Evolutionary conservation across 2,888 invertebrate species (phyloP), one percentile per base, ranked within the genome.

Genomic region (Acrobeloides nanus): DNA sequence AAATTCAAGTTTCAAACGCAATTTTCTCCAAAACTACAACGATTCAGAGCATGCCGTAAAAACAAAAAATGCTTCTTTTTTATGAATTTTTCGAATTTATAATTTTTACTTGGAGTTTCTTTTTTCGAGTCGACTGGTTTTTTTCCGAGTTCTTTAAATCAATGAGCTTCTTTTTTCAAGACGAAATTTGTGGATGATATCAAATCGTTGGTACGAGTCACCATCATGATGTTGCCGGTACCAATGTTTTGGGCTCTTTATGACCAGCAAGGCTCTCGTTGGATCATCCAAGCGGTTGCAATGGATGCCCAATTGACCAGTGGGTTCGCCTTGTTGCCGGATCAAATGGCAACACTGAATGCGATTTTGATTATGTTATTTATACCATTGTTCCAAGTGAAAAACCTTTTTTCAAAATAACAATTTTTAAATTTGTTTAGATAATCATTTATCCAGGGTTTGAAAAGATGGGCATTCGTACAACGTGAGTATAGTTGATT

Each of bases 211-310:
- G 39, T 66, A 17, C 49, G 64, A 10, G 55, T 66, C 7, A 35
- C 52, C 8, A 56, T 66, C 7, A 66, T 66, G 64, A 43, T 59
- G 54, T 26, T 56, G 6, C 66, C 66, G 4, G 75, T 90, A 29
- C 93, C 93, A 0, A 80, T 93, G n/a, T 95, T 92, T 76, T 95
- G 92, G 92, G 88, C 92, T 0, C 80, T 93, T 0, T 92, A 85
- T 75, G 92, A 95, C 75, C 93, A 95, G 75, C 89, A 89, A 80
- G 85, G 46, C 18, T 40, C 50, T 2, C 20, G 29, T 3, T 46
- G 46, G 46, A 46, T n/a, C 15, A 12, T 46, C 10, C 45, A 44
- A 20, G 45, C 46, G 2, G 2, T 44, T 46, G 3, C 12, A 7
- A 6, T 44, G 45, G 21, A 44, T 24, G 6, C 20, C 42, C 4